Percentiles rank a stretch among this genome's conserved stretches.
Evolutionary conservation across 2,797 vertebrate species (phyloP).

Genomic region (Pseudochromis fuscus): DNA sequence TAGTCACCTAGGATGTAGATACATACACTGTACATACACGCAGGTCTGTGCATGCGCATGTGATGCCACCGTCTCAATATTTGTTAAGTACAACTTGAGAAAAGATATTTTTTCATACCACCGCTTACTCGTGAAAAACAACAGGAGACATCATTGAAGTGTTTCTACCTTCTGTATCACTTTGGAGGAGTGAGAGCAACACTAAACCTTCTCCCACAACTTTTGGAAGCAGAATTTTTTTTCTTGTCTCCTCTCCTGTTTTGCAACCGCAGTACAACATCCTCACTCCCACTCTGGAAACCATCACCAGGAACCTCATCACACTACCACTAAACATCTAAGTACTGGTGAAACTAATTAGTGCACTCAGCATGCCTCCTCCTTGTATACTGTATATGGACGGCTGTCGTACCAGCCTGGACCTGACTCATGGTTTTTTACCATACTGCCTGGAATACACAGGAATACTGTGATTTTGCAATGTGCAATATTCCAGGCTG

Average conservation of each 20-base stretch:
- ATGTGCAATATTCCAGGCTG: background rate
- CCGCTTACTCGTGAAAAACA: background rate
- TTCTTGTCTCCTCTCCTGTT: background rate
- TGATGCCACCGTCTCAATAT: background rate
- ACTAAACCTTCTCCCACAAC: too few relatives aligned
- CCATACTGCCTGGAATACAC: background rate
- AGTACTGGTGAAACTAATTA: conserved; percentile 1
- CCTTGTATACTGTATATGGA: conserved; percentile 5
- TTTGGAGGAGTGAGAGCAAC: too few relatives aligned
- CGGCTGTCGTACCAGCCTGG: background rate
- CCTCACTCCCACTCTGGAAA: background rate
- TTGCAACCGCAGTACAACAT: too few relatives aligned
- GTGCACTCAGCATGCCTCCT: background rate
- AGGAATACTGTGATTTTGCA: background rate
- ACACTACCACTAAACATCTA: background rate
- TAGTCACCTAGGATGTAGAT: too few relatives aligned
- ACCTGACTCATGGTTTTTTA: conserved; percentile 15
- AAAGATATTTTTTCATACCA: background rate
- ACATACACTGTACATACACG: too few relatives aligned
- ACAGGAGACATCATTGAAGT: background rate
- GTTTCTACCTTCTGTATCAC: too few relatives aligned
- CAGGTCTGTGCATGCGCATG: background rate
- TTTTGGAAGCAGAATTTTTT: too few relatives aligned
- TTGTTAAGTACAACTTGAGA: background rate
- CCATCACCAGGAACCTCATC: background rate